Evolutionary conservation across 2,797 vertebrate genomes (phyloP), one percentile per base, ranked within the genome.

Genomic region (Buphagus erythrorhynchus): DNA sequence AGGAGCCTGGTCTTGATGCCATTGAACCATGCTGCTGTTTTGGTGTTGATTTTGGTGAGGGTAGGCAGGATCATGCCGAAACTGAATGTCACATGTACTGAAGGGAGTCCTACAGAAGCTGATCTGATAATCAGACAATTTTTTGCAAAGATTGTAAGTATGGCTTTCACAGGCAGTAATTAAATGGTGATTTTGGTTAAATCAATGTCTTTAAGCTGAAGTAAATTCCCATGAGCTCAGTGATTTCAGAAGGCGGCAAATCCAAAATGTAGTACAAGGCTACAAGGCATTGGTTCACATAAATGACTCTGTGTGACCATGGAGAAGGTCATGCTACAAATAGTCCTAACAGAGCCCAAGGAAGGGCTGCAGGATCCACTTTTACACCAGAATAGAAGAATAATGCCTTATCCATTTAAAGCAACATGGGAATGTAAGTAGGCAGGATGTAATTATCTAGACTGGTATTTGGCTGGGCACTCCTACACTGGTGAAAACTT

Each of bases 361-460:
- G 66, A 96, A 91, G 55, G 43, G 15, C 58, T 52, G 66, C 87
- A 91, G 79, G 76, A 90, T 94, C 76, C 66, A 61, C 74, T 90
- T 94, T 90, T 95, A 84, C 71, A 93, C 79, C 78, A 86, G 73
- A 91, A 94, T 54, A 93, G 95, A 89, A 84, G 78, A 97, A 96
- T 94, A 97, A 94, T 95, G 58, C 79, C 93, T 78, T 93, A 40
- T 33, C 93, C 91, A 91, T 95, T 94, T 96, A 96, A 96, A 96
- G 94, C 73, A 93, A 91, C 73, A 46, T 76, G 59, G 71, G 92
- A 96, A 96, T 95, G 91, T 90, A 94, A 79, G 96, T 95, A 96
- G 96, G 96, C 96, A 96, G 93, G 82, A 86, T 94, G 94, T 36
- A 91, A 95, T 96, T 95, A 95, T 92, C 94, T 93, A 48, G 82